Conservation (phyloP, 1,140 invertebrate genomes). For the Pogonognathellus flavescens region DNA sequence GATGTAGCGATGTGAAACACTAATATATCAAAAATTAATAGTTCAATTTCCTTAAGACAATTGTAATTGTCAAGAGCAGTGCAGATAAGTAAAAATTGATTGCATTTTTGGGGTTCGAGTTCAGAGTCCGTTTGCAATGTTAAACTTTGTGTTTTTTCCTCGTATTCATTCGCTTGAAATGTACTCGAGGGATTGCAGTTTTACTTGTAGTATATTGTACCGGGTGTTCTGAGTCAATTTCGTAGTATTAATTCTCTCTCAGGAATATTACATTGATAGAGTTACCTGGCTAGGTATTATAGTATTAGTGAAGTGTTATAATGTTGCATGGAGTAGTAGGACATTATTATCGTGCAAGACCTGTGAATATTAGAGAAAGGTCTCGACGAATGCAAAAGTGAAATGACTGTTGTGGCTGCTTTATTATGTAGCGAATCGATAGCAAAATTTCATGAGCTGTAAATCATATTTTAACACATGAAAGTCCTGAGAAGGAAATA, state of each 20-base stretch:
- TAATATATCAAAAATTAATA: conserved; percentile 49
- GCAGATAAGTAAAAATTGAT: conserved; percentile 32
- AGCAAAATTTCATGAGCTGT: conserved; percentile 32
- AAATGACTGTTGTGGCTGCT: conserved; percentile 1
- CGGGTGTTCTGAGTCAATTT: conserved; percentile 17
- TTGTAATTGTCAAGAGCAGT: conserved; percentile 36
- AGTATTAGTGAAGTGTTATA: too few species aligned
- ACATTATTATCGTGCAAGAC: too few species aligned
- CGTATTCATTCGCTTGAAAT: too few species aligned
- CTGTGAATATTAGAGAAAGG: neutral
- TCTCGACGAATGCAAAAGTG: conserved; percentile 11
- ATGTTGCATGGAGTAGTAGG: too few species aligned
- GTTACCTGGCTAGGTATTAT: too few species aligned
- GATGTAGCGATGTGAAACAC: conserved; percentile 9
- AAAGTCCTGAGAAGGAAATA: conserved; percentile 28
- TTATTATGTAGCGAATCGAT: conserved; percentile 7
- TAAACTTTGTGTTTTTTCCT: too few species aligned
- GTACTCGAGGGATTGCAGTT: too few species aligned
- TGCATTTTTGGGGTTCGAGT: neutral
- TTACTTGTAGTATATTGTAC: neutral
- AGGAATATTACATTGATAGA: neutral
- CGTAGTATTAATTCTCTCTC: neutral
- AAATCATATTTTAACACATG: conserved; percentile 26
- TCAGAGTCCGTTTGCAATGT: too few species aligned
- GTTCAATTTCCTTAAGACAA: conserved; percentile 50